These are phyloP conservation scores for Epiblema foenella DNA, from an alignment of 2,888 invertebrate genomes.

Conservation along the genomic window DNA sequence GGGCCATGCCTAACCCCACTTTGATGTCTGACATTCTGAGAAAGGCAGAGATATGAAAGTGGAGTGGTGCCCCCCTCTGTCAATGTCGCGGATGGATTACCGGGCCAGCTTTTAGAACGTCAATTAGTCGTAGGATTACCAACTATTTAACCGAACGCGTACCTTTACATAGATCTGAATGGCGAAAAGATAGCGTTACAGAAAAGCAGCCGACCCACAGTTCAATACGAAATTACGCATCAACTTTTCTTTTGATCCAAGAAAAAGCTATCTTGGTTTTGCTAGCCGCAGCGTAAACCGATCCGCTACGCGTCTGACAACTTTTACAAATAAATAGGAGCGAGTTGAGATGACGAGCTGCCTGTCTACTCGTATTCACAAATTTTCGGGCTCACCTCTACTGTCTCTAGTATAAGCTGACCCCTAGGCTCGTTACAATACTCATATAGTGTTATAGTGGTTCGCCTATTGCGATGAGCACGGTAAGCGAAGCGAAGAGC, in stretches of 20 bases:
- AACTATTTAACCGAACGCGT: not conserved
- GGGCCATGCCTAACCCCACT: too few species aligned
- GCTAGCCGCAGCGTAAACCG: slow-evolving; percentile 17
- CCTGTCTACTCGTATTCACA: not conserved
- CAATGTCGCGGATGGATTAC: too few species aligned
- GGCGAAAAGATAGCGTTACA: not conserved
- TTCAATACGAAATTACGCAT: slow-evolving; percentile 12
- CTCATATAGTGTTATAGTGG: not conserved
- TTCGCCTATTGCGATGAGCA: not conserved
- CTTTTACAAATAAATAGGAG: slow-evolving; percentile 40
- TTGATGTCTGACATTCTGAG: too few species aligned
- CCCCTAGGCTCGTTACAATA: not conserved
- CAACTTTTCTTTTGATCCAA: slow-evolving; percentile 32
- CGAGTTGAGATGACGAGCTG: slow-evolving; percentile 49
- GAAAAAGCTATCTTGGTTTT: slow-evolving; percentile 27
- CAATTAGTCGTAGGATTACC: not conserved
- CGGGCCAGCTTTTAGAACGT: too few species aligned
- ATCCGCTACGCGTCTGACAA: slow-evolving; percentile 35
- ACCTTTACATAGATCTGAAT: not conserved
- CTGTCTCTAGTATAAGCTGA: not conserved
- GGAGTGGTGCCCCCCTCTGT: not conserved
- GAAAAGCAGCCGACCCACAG: not conserved
- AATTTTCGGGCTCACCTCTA: not conserved
- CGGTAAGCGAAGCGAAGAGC: not conserved
- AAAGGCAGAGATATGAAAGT: too few species aligned